Percentiles rank a stretch among this genome's conserved stretches.
Evolutionary conservation across 30 jellyfish, hydroid and myxozoan species (phyloP).

Genomic region (Aurelia sp.): DNA sequence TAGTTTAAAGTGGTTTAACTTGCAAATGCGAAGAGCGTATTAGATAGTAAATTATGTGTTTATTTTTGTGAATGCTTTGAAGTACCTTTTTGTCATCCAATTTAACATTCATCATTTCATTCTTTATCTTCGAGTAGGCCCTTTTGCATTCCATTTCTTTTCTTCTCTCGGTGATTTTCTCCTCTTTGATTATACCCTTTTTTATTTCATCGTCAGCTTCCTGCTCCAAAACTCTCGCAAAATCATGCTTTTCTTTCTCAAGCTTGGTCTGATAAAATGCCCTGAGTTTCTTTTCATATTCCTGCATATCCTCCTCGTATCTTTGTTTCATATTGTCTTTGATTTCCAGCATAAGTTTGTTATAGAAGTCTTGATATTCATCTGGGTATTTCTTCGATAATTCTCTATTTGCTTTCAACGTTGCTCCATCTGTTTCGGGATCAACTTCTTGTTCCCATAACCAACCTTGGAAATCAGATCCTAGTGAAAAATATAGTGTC

Average conservation of each 20-base stretch:
- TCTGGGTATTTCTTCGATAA: slow-evolving; percentile 24
- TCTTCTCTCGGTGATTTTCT: slow-evolving; percentile 32
- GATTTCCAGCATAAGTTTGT: slow-evolving; percentile 4
- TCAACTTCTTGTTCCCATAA: slow-evolving; percentile 5
- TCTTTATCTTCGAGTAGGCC: slow-evolving; percentile 38
- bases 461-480: neutral
- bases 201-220: slow-evolving; percentile 25
- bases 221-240: slow-evolving; percentile 10
- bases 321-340: slow-evolving; percentile 8
- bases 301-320: neutral
- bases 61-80: no score
- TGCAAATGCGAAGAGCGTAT: no score
- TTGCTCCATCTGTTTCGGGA: neutral
- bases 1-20: no score
- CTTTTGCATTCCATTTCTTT: slow-evolving; percentile 39
- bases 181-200: slow-evolving; percentile 5
- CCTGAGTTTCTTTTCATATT: neutral
- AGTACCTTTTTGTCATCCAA: slow-evolving; percentile 20
- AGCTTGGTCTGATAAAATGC: neutral
- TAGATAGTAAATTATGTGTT: no score
- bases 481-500: neutral
- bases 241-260: neutral
- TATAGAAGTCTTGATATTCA: slow-evolving; percentile 13
- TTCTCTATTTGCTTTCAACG: slow-evolving; percentile 12
- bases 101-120: slow-evolving; percentile 33